Conservation (phyloP, 2,113 vertebrate species). For the Pyrgilauda ruficollis region DNA sequence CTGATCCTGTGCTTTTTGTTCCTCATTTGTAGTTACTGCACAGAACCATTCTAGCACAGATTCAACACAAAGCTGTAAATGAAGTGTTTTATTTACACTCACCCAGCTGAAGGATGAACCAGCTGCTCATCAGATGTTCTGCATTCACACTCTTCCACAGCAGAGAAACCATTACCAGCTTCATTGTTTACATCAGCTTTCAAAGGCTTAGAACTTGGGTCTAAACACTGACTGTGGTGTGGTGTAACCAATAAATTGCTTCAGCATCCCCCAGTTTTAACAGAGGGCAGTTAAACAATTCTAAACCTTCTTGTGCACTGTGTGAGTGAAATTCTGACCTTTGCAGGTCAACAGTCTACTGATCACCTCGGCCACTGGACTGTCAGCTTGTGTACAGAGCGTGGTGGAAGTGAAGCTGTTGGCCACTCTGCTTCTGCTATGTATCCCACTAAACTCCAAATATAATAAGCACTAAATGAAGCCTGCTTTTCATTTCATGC, state of each 20-base stretch:
- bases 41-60: background rate
- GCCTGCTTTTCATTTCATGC: slow-evolving; percentile 23
- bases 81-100: background rate
- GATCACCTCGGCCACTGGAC: background rate
- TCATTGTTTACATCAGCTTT: background rate
- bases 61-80: background rate
- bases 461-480: background rate
- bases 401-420: background rate
- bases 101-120: background rate
- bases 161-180: background rate
- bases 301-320: background rate
- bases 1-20: background rate
- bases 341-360: background rate
- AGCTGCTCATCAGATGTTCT: slow-evolving; percentile 4
- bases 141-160: background rate
- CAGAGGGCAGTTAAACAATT: background rate
- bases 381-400: background rate
- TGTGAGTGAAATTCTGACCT: background rate
- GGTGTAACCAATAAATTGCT: background rate
- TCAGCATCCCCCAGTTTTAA: background rate
- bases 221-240: background rate
- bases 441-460: background rate
- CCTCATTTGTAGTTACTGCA: background rate
- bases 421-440: background rate
- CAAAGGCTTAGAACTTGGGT: background rate